phyloP scores from a whole-genome alignment of 2,113 vertebrate genomes.

The Caracal caracal region DNA sequence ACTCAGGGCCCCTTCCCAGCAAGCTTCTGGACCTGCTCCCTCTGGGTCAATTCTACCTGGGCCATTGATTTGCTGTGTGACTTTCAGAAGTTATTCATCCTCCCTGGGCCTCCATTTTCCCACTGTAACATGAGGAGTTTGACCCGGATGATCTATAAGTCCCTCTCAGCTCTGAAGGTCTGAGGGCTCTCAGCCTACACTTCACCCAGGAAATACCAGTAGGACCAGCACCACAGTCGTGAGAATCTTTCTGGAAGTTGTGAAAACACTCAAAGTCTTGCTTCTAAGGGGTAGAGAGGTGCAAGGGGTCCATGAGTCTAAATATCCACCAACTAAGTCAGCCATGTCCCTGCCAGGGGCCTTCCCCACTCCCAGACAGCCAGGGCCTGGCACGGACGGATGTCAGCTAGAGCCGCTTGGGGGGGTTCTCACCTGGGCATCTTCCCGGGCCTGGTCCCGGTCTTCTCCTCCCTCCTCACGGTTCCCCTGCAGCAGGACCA shows the following conservation, averaged over 20 bases:
- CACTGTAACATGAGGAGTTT: background rate
- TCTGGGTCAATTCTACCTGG: background rate
- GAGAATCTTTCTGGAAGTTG: background rate
- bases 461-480: conserved; percentile 92
- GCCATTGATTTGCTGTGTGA: background rate
- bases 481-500: conserved; percentile 88
- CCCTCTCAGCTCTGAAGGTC: background rate
- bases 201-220: background rate
- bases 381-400: background rate
- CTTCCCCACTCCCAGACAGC: background rate
- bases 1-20: background rate
- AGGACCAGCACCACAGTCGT: background rate
- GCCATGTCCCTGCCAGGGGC: background rate
- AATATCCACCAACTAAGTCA: too few relatives aligned
- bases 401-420: background rate
- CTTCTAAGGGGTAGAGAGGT: background rate
- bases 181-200: background rate
- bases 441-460: conserved; percentile 86
- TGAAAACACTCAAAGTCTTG: background rate
- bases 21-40: background rate
- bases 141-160: background rate
- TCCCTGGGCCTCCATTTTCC: background rate
- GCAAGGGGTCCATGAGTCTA: background rate
- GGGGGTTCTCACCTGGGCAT: conserved; percentile 93
- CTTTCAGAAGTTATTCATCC: background rate